A percentile compares a stretch with the other conserved stretches of the same genome.
phyloP scores from a whole-genome alignment of 1,140 invertebrate genomes.

The Magallana gigas region DNA sequence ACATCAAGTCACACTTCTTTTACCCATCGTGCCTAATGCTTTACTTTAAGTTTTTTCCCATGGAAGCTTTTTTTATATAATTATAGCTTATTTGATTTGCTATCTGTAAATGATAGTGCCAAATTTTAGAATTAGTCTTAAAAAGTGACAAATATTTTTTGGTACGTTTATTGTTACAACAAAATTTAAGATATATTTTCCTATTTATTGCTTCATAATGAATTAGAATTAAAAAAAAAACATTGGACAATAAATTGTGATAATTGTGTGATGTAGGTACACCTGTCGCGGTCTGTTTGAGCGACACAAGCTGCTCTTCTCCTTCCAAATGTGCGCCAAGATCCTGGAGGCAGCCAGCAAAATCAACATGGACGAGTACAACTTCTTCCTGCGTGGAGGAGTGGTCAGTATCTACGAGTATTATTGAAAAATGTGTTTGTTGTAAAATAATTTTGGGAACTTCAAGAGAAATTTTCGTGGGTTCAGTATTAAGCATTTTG shows the following conservation, averaged over 20 bases:
- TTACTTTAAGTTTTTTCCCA: too few species aligned
- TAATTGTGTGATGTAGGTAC: conserved; percentile 77
- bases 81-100: too few species aligned
- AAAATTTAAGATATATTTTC: too few species aligned
- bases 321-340: conserved; percentile 81
- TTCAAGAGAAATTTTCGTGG: neutral
- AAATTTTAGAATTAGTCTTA: too few species aligned
- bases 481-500: neutral
- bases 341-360: conserved; percentile 79
- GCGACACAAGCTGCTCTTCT: conserved; percentile 80
- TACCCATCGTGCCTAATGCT: too few species aligned
- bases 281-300: conserved; percentile 80
- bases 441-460: neutral
- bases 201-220: too few species aligned
- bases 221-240: too few species aligned
- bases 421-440: neutral
- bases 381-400: conserved; percentile 80
- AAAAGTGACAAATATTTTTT: too few species aligned
- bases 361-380: conserved; percentile 80
- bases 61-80: too few species aligned
- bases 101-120: too few species aligned
- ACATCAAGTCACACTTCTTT: too few species aligned
- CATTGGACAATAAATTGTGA: neutral
- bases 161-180: too few species aligned
- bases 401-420: conserved; percentile 72